Percentiles rank a stretch among this genome's conserved stretches.
These are phyloP conservation scores for Catharus ustulatus DNA, from an alignment of 2,797 vertebrate species.

Conservation along the genomic window DNA sequence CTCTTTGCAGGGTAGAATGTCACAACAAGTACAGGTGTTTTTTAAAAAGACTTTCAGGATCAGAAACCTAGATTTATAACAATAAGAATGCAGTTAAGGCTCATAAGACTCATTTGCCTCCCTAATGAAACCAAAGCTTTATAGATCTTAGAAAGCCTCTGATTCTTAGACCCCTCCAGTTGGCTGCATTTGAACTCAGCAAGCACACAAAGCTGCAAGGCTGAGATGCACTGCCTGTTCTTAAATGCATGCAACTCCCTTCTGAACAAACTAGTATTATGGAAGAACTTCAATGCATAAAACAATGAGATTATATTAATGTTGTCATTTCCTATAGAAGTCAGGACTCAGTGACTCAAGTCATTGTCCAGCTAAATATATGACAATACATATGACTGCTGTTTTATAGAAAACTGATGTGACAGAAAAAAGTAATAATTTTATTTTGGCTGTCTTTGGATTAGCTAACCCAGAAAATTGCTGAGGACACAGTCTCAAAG, in stretches of 20 bases:
- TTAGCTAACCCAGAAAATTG: neutral
- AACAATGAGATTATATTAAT: neutral
- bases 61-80: neutral
- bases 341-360: neutral
- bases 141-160: neutral
- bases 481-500: neutral
- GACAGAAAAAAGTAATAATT: neutral
- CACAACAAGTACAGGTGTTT: neutral
- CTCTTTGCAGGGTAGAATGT: neutral
- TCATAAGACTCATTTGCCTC: neutral
- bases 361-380: neutral
- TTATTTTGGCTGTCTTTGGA: neutral
- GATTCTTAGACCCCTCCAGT: neutral
- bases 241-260: neutral
- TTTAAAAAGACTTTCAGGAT: neutral
- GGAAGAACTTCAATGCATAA: neutral
- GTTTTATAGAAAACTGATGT: neutral
- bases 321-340: neutral
- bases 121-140: neutral
- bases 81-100: neutral
- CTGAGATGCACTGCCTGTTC: neutral
- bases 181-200: neutral
- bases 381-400: neutral
- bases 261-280: neutral
- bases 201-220: neutral